phyloP scores from a whole-genome alignment of 1,140 invertebrate genomes.

The Bombus confusus region DNA sequence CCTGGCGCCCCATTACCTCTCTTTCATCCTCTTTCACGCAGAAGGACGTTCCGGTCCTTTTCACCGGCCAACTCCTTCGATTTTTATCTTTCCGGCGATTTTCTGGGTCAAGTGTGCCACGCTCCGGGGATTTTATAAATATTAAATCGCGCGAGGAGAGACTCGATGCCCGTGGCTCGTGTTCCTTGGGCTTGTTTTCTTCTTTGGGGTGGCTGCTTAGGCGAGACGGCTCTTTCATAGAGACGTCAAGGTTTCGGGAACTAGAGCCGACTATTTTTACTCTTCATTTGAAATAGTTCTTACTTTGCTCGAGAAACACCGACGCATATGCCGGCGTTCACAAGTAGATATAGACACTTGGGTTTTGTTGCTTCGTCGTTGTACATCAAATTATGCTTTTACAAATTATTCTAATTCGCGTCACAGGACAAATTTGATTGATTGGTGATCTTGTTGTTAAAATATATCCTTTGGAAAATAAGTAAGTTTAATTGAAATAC shows the following conservation, averaged over 20 bases:
- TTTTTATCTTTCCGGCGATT: slow-evolving; percentile 60
- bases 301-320: background rate
- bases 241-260: background rate
- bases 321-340: too few species aligned
- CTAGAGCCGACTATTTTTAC: background rate
- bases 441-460: too few species aligned
- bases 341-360: background rate
- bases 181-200: background rate
- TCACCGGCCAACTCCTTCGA: slow-evolving; percentile 44
- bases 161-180: background rate
- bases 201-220: too few species aligned
- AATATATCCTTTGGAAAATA: too few species aligned
- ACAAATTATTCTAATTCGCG: too few species aligned
- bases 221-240: background rate
- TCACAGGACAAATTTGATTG: too few species aligned
- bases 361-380: too few species aligned
- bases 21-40: background rate
- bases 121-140: slow-evolving; percentile 39
- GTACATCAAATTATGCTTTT: too few species aligned
- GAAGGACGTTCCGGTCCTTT: background rate
- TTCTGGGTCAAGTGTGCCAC: slow-evolving; percentile 65
- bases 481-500: too few species aligned
- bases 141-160: slow-evolving; percentile 17
- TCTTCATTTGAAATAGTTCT: too few species aligned
- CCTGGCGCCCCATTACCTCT: too few species aligned